Evolutionary conservation across 2,797 vertebrate species (phyloP).

Genomic region (Dermochelys coriacea): DNA sequence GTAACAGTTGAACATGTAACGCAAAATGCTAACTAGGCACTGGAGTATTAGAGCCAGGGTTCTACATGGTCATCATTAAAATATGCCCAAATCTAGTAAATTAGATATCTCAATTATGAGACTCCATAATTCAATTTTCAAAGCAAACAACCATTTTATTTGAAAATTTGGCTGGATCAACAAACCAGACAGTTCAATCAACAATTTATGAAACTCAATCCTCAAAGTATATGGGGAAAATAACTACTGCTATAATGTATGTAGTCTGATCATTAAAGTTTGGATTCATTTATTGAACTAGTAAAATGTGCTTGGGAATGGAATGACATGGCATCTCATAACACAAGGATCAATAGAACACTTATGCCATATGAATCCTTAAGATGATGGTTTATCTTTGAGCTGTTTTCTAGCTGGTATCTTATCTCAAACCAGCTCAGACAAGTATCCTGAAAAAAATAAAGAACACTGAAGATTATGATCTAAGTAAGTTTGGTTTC

Average conservation of each 20-base stretch:
- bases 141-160: not conserved
- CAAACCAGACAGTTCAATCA: not conserved
- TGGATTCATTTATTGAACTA: not conserved
- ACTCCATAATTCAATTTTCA: not conserved
- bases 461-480: not conserved
- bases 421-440: not conserved
- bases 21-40: not conserved
- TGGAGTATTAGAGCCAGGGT: accelerated
- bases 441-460: not conserved
- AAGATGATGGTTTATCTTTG: not conserved
- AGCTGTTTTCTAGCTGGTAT: not conserved
- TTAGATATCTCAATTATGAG: not conserved
- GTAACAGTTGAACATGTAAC: not conserved
- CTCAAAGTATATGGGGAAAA: not conserved
- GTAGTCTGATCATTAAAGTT: accelerated
- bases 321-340: not conserved
- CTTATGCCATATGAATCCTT: not conserved
- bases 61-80: not conserved
- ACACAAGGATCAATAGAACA: not conserved
- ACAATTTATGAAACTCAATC: not conserved
- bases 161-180: not conserved
- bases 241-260: not conserved
- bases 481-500: not conserved
- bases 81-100: not conserved
- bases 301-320: not conserved